phyloP scores from a whole-genome alignment of 2,888 invertebrate genomes.

The Cancer borealis region DNA sequence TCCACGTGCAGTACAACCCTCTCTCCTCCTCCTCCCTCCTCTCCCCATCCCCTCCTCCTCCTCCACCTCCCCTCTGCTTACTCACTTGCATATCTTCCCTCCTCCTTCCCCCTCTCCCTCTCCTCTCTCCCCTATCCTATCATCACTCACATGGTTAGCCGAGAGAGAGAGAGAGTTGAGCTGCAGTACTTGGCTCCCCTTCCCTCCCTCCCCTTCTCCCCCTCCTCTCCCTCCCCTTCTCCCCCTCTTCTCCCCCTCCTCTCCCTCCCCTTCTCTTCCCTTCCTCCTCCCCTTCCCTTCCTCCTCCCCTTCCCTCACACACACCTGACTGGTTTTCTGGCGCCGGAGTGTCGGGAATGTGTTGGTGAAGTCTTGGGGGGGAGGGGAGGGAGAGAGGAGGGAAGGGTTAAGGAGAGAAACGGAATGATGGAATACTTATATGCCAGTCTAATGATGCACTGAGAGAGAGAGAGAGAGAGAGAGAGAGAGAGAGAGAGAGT shows the following conservation, averaged over 20 bases:
- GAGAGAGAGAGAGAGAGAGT: background rate
- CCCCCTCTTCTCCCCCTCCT: background rate
- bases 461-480: background rate
- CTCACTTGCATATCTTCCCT: background rate
- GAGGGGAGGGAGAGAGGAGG: background rate
- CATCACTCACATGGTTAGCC: no score
- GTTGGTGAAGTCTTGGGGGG: background rate
- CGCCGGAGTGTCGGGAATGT: constrained; percentile 31
- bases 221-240: background rate
- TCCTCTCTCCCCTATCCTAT: no score
- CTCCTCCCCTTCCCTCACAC: background rate
- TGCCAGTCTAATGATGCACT: background rate
- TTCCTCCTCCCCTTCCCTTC: background rate
- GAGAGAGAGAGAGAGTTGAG: background rate
- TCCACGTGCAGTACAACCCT: no score
- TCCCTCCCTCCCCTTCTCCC: background rate
- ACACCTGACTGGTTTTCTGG: background rate
- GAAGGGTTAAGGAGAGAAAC: background rate
- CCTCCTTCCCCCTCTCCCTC: background rate
- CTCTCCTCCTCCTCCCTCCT: background rate
- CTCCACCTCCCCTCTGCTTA: background rate
- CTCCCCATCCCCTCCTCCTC: background rate
- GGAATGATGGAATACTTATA: background rate
- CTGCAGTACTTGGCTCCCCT: background rate
- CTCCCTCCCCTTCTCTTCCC: background rate